Percentiles rank a stretch among this genome's conserved stretches.
Evolutionary conservation across 2,797 vertebrate genomes (phyloP).

Genomic region (Sebastes elongatus): DNA sequence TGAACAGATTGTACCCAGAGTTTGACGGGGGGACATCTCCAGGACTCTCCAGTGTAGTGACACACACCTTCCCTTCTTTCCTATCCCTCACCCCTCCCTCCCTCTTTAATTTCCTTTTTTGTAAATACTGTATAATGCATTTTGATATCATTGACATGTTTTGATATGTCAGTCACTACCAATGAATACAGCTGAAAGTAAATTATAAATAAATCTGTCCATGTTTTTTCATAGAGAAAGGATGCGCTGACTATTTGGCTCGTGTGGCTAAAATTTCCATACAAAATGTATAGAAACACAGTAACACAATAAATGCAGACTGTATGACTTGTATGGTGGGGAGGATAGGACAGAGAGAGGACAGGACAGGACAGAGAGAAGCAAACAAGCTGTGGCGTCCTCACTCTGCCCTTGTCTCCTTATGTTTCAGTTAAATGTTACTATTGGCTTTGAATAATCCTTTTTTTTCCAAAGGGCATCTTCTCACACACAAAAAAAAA

Average conservation of each 20-base stretch:
- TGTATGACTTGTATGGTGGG: conserved; percentile 50
- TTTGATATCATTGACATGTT: conserved; percentile 89
- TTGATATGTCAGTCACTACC: conserved; percentile 86
- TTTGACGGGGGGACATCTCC: conserved; percentile 60
- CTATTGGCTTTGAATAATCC: conserved; percentile 51
- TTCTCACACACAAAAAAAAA: conserved; percentile 56
- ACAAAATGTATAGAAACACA: conserved; percentile 68
- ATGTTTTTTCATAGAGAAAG: conserved; percentile 79
- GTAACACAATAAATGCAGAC: conserved; percentile 59
- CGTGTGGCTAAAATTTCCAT: conserved; percentile 69
- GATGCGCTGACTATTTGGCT: conserved; percentile 76
- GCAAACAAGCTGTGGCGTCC: conserved; percentile 53
- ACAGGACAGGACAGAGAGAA: conserved; percentile 67
- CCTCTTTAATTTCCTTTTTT: conserved; percentile 69
- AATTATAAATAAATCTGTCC: conserved; percentile 85
- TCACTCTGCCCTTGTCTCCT: conserved; percentile 63
- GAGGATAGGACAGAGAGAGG: conserved; percentile 61
- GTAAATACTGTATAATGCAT: conserved; percentile 87
- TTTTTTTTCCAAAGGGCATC: conserved; percentile 69
- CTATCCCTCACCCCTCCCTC: conserved; percentile 27
- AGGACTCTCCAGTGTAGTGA: conserved; percentile 55
- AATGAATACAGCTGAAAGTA: conserved; percentile 86
- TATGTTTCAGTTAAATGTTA: conserved; percentile 32
- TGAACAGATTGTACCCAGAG: conserved; percentile 63
- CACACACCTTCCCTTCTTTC: conserved; percentile 55